A percentile compares a stretch with the other conserved stretches of the same genome.
Evolutionary conservation across 2,888 invertebrate species (phyloP).

Genomic region (Tenodera sinensis): DNA sequence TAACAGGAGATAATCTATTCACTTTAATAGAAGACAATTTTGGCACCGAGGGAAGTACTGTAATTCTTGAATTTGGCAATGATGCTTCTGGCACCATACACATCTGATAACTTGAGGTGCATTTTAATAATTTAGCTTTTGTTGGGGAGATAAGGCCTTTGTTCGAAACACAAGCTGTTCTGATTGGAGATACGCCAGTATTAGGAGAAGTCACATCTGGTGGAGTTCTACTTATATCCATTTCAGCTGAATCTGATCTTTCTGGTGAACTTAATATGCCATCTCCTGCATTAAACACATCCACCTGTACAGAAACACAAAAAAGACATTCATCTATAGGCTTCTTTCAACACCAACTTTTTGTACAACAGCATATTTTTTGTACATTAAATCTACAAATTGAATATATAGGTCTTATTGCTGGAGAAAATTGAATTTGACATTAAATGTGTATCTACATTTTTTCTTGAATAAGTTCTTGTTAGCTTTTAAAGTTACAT

Average conservation of each 20-base stretch:
- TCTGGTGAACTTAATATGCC: background rate
- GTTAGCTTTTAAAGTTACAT: too few species aligned
- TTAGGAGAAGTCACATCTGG: background rate
- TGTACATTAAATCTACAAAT: too few species aligned
- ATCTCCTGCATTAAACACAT: background rate
- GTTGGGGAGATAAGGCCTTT: background rate
- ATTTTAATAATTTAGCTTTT: background rate
- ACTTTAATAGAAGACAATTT: background rate
- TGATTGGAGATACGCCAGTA: background rate
- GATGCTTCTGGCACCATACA: background rate
- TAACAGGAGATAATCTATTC: background rate
- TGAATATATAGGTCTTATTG: too few species aligned
- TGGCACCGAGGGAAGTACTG: background rate
- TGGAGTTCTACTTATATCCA: background rate
- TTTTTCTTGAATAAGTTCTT: too few species aligned
- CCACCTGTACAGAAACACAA: background rate
- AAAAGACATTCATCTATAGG: too few species aligned
- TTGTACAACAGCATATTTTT: too few species aligned
- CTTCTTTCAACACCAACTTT: too few species aligned
- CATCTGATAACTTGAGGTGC: background rate
- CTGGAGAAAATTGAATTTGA: too few species aligned
- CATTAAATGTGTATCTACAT: too few species aligned
- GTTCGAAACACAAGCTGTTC: background rate
- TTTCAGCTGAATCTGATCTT: background rate
- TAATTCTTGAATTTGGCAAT: background rate